Evolutionary conservation across 1,140 invertebrate genomes (phyloP), one percentile per base, ranked within the genome.

Genomic region (Zeugodacus cucurbitae): DNA sequence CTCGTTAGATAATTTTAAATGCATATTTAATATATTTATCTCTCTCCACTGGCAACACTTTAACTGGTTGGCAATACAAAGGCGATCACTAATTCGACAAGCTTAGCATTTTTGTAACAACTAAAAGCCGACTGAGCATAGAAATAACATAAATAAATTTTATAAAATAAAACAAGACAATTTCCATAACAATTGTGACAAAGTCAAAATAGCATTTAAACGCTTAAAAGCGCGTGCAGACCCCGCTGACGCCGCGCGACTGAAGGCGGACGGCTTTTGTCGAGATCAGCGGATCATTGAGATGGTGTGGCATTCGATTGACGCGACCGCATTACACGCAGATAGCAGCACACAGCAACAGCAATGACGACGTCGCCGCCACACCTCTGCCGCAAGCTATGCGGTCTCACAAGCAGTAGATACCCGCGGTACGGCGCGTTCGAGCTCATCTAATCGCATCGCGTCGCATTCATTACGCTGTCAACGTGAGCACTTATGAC

Each of bases 391-490:
- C 34, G 2, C n/a, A n/a, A n/a, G n/a, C 26, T 14, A 1, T 32
- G 29, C 34, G n/a, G n/a, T n/a, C n/a, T n/a, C 17, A 32, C 41
- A 59, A 22, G 29, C n/a, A 41, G 58, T 62, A 10, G 3, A 22
- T 62, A 10, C 0, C 29, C 8, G 2, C 26, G 29, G 7, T 37
- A 32, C 17, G 29, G 74, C 74, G 37, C 41, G 74, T 54, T 82
- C 22, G 74, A 44, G 74, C 74, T 82, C 70, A 74, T 74, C 70
- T 74, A 74, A 86, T 86, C 82, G 54, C 44, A 86, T 58, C 87
- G 87, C 89, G 70, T 88, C 88, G 89, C 91, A 91, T 92, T 92
- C 92, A 92, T 93, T 93, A 93, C 91, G 91, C 90, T 92, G 91
- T 91, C 92, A 92, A 90, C 91, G 90, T 92, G 91, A 91, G 90